Percentiles rank a stretch among this genome's conserved stretches.
Evolutionary conservation across 2,888 invertebrate genomes (phyloP).

Genomic region (Caenorhabditis sinica): DNA sequence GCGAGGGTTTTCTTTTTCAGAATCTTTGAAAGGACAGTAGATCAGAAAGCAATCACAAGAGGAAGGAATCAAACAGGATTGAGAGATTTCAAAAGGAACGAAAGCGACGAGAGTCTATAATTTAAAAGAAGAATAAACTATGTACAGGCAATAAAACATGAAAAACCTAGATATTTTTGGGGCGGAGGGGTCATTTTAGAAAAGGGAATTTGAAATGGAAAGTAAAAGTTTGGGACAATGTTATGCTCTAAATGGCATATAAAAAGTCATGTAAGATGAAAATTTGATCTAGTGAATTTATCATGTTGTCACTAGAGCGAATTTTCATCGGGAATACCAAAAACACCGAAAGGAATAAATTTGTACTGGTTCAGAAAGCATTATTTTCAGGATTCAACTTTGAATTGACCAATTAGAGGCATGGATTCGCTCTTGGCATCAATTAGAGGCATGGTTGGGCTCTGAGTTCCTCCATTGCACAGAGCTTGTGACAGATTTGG

Average conservation of each 20-base stretch:
- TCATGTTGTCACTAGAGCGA: slow-evolving; percentile 17
- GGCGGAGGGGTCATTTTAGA: slow-evolving; percentile 9
- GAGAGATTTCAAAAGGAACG: slow-evolving; percentile 26
- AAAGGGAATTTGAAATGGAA: slow-evolving; percentile 47
- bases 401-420: slow-evolving; percentile 61
- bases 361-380: neutral
- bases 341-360: neutral
- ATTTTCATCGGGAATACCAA: neutral
- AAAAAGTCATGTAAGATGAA: slow-evolving; percentile 29
- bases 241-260: slow-evolving; percentile 56
- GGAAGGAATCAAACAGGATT: slow-evolving; percentile 6
- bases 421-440: slow-evolving; percentile 58
- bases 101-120: slow-evolving; percentile 59
- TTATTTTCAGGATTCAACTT: slow-evolving; percentile 56
- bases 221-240: slow-evolving; percentile 1
- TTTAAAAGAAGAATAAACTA: slow-evolving; percentile 22
- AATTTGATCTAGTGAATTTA: too few relatives aligned
- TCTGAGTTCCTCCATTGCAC: slow-evolving; percentile 51
- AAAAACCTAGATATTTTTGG: neutral
- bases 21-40: slow-evolving; percentile 12
- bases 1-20: neutral
- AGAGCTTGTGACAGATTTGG: slow-evolving; percentile 54
- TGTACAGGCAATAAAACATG: slow-evolving; percentile 43
- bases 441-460: slow-evolving; percentile 54
- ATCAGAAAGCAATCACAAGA: slow-evolving; percentile 54